Conservation (phyloP, 1,140 invertebrate genomes). For the Pteromalus puparum region DNA sequence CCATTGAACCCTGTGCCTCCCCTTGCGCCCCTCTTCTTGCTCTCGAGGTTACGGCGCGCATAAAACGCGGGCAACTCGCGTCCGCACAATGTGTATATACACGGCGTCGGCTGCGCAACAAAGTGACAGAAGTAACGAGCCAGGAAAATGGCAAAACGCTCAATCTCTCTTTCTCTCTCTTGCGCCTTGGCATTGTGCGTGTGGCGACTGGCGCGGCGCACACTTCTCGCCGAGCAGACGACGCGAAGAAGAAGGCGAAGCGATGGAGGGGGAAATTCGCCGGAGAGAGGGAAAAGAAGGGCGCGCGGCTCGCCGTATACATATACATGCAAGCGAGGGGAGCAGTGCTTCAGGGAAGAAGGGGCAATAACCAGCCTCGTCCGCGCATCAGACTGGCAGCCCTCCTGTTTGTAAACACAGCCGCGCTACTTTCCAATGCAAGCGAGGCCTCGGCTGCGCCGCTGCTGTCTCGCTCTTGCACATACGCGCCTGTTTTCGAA, state of each 20-base stretch:
- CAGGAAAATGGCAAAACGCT: conserved; percentile 28
- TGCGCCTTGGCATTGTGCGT: not conserved
- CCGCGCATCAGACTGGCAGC: conserved; percentile 46
- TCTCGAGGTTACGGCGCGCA: no score
- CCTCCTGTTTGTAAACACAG: conserved; percentile 65
- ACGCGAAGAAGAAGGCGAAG: not conserved
- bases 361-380: conserved; percentile 60
- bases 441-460: conserved; percentile 27
- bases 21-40: no score
- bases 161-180: not conserved
- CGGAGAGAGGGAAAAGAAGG: not conserved
- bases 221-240: not conserved
- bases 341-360: conserved; percentile 47
- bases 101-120: not conserved
- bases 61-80: no score
- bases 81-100: not conserved
- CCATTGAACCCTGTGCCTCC: not conserved
- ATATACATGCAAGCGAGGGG: not conserved
- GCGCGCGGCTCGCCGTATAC: not conserved
- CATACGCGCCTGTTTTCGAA: conserved; percentile 13
- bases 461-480: conserved; percentile 13
- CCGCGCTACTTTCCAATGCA: conserved; percentile 63
- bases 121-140: not conserved
- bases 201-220: not conserved
- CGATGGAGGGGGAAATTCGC: not conserved